Percentiles rank a stretch among this genome's conserved stretches.
Conservation (phyloP, 2,113 vertebrate genomes). For the Sterna hirundo region DNA sequence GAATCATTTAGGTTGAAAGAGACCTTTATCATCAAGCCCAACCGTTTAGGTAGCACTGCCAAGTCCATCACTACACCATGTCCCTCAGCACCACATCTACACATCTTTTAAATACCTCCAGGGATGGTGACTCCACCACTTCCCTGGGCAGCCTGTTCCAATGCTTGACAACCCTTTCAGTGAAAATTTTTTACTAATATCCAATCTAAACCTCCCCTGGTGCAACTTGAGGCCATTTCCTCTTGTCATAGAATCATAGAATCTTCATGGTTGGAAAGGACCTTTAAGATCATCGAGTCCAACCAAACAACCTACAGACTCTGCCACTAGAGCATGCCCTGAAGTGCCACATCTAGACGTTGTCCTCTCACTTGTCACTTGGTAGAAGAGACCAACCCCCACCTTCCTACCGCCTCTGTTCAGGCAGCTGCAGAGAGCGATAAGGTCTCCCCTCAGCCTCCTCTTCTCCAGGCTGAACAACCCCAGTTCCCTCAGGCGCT, state of each 20-base stretch:
- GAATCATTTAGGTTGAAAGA: background rate
- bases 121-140: background rate
- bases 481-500: background rate
- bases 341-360: background rate
- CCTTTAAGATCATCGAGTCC: too few species aligned
- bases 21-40: background rate
- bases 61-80: background rate
- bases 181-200: background rate
- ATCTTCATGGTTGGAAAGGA: too few species aligned
- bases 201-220: background rate
- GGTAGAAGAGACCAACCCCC: background rate
- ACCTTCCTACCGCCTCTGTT: background rate
- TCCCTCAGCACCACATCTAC: background rate
- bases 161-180: background rate
- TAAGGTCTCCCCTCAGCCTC: background rate
- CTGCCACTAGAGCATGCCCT: too few species aligned
- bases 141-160: background rate
- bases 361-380: rapidly evolving
- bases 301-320: too few species aligned
- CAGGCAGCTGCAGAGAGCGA: background rate
- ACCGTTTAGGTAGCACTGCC: background rate
- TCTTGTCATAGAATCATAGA: background rate
- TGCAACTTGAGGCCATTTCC: rapidly evolving
- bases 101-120: background rate
- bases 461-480: background rate